Conservation (phyloP, 1,140 invertebrate species). For the Holcopasites calliopsidis region DNA sequence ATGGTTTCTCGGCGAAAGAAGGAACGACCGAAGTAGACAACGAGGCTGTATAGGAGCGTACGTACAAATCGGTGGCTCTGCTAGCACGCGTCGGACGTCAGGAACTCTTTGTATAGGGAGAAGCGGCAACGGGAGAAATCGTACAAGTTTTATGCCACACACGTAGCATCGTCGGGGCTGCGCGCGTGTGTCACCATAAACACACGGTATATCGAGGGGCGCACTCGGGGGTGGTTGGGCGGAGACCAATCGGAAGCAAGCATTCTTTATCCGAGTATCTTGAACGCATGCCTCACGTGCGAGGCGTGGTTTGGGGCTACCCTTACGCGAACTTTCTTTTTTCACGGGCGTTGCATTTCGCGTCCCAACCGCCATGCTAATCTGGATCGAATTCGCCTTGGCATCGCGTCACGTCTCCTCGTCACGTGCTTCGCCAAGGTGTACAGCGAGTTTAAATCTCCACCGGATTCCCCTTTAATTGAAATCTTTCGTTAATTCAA, state of each 20-base stretch:
- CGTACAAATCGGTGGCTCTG: no score
- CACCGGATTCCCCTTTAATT: neutral
- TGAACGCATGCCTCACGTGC: slow-evolving; percentile 71
- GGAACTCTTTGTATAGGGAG: no score
- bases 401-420: neutral
- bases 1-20: neutral
- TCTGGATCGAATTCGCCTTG: slow-evolving; percentile 32
- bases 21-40: neutral
- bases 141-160: slow-evolving; percentile 36
- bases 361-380: slow-evolving; percentile 50
- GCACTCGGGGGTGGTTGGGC: slow-evolving; percentile 58
- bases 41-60: neutral
- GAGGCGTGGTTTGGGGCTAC: slow-evolving; percentile 76
- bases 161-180: slow-evolving; percentile 12
- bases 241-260: slow-evolving; percentile 78
- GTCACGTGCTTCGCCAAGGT: neutral
- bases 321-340: slow-evolving; percentile 34
- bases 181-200: slow-evolving; percentile 34
- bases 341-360: slow-evolving; percentile 63
- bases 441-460: neutral
- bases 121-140: slow-evolving; percentile 33
- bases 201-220: slow-evolving; percentile 41
- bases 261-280: slow-evolving; percentile 76
- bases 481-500: no score
- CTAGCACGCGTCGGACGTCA: no score